phyloP scores from a whole-genome alignment of 2,113 vertebrate species.

The Proteles cristata region DNA sequence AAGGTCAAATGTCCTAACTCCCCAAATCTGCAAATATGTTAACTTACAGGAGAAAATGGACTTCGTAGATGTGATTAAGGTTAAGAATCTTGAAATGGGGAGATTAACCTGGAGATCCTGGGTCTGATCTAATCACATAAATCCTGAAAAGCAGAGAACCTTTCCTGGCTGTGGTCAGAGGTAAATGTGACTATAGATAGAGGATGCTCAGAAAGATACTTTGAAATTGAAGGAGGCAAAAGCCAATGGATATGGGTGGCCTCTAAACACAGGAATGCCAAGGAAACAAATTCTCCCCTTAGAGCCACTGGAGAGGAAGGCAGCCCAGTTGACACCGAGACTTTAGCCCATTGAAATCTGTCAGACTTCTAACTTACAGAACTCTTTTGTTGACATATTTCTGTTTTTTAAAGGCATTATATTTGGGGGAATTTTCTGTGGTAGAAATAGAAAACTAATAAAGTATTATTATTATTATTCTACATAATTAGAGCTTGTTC shows the following conservation, averaged over 20 bases:
- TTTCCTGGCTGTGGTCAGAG: neutral
- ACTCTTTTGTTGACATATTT: neutral
- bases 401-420: neutral
- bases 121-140: neutral
- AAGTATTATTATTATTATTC: neutral
- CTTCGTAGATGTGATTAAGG: neutral
- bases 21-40: neutral
- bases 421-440: neutral
- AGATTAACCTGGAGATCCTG: neutral
- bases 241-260: neutral
- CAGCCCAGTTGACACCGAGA: neutral
- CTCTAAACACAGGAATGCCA: neutral
- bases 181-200: neutral
- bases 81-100: neutral
- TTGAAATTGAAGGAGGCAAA: neutral
- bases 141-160: neutral
- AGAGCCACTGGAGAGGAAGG: neutral
- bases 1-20: neutral
- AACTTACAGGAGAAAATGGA: neutral
- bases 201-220: neutral
- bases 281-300: neutral
- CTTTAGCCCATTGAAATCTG: neutral
- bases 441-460: neutral
- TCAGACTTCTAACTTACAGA: neutral
- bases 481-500: neutral